A percentile compares a stretch with the other conserved stretches of the same genome.
Conservation (phyloP, 2,113 vertebrate species). For the Trogon surrucura region DNA sequence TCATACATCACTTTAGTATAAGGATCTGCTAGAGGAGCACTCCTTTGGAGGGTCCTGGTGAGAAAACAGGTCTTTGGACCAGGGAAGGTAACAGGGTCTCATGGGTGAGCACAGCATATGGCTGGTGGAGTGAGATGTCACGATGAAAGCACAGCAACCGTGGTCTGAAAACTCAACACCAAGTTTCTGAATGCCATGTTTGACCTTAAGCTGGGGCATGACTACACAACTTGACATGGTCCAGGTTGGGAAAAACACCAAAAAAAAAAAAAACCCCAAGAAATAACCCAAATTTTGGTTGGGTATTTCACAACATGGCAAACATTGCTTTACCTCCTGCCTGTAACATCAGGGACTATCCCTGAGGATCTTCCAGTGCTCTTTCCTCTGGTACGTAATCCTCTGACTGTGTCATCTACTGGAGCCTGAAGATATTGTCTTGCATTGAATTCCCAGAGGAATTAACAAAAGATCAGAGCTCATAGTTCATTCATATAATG, state of each 20-base stretch:
- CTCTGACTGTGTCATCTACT: neutral
- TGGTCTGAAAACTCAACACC: neutral
- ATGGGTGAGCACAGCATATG: neutral
- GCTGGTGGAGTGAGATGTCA: neutral
- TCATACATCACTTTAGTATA: constrained; percentile 17
- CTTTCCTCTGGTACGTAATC: neutral
- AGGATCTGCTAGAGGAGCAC: neutral
- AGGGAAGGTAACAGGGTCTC: neutral
- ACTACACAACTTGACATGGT: too few relatives aligned
- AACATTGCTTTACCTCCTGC: neutral
- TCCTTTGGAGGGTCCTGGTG: neutral
- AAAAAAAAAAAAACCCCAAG: neutral
- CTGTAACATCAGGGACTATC: neutral
- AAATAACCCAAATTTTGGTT: neutral
- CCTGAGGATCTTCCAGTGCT: neutral
- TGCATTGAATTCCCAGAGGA: neutral
- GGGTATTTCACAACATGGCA: neutral
- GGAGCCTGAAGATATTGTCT: neutral
- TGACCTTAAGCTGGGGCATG: neutral
- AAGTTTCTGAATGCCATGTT: neutral
- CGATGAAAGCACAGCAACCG: neutral
- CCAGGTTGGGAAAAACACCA: neutral
- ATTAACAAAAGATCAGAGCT: neutral
- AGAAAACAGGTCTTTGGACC: neutral
- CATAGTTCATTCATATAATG: neutral